phyloP scores from a whole-genome alignment of 2,113 vertebrate genomes.

The Neodontobutis hainanensis region DNA sequence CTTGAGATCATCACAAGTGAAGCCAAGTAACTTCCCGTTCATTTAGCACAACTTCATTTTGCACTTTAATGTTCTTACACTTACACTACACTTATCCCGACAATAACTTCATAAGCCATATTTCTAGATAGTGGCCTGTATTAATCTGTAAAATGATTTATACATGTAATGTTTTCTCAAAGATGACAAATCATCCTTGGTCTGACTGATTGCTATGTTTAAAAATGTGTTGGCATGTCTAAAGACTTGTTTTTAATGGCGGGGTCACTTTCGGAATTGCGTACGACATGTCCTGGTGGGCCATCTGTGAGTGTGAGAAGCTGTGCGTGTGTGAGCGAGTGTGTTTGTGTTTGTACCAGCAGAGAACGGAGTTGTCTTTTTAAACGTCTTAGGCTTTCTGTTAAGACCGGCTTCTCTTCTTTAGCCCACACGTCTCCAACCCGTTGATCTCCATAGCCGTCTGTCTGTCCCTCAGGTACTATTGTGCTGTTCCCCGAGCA shows the following conservation, averaged over 20 bases:
- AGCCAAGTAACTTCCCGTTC: constrained; percentile 28
- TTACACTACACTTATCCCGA: too few relatives aligned
- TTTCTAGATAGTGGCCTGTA: too few relatives aligned
- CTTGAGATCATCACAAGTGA: constrained; percentile 44
- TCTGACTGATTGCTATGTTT: constrained; percentile 18
- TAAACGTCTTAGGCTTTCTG: constrained; percentile 62
- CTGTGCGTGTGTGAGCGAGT: not conserved
- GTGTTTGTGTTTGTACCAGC: constrained; percentile 7
- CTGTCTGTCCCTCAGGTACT: constrained; percentile 26
- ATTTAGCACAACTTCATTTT: constrained; percentile 18
- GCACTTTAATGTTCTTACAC: not conserved
- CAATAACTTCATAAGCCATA: too few relatives aligned
- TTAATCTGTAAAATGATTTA: not conserved
- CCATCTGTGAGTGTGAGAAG: constrained; percentile 2
- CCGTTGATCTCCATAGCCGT: constrained; percentile 12
- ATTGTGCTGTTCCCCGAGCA: constrained; percentile 52
- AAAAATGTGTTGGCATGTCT: constrained; percentile 41
- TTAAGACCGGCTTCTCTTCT: constrained; percentile 28
- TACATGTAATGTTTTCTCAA: not conserved
- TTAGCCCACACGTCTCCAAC: constrained; percentile 42
- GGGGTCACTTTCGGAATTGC: constrained; percentile 4
- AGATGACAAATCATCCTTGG: not conserved
- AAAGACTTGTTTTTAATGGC: constrained; percentile 16
- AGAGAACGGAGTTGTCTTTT: constrained; percentile 77
- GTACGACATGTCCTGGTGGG: not conserved